A percentile compares a stretch with the other conserved stretches of the same genome.
Conservation (phyloP, 23 tunicate genomes). For the Styela clava region DNA sequence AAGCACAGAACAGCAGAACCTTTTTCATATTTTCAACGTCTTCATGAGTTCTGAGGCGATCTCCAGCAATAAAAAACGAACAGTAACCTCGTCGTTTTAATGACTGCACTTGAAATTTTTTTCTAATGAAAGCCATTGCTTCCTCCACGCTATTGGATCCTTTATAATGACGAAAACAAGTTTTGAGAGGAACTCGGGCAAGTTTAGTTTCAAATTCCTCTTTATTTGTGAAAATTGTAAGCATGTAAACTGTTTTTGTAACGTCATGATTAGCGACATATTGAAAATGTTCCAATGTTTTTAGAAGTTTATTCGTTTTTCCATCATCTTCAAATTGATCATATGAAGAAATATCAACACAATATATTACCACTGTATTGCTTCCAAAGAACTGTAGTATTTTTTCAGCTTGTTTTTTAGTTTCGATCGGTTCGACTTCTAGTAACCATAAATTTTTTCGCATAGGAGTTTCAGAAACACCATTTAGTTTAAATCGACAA, state of each 20-base stretch:
- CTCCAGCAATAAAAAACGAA: not conserved
- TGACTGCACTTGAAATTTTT: not conserved
- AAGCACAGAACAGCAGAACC: not conserved
- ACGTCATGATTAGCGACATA: not conserved
- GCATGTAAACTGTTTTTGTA: not conserved
- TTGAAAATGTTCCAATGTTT: not conserved
- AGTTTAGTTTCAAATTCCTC: constrained; percentile 8
- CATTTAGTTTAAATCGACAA: constrained; percentile 18
- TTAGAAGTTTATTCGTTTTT: not conserved
- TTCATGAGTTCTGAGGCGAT: not conserved
- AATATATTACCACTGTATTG: constrained; percentile 15
- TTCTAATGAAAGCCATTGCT: not conserved
- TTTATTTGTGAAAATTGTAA: not conserved
- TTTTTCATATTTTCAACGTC: not conserved
- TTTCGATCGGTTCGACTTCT: constrained; percentile 2
- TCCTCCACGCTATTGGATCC: not conserved
- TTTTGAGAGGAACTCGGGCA: not conserved
- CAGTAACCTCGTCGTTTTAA: not conserved
- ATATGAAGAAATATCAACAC: constrained; percentile 9
- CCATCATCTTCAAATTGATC: not conserved
- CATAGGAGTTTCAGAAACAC: constrained; percentile 8
- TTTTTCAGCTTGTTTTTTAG: not conserved
- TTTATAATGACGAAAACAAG: not conserved
- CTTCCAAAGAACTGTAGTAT: not conserved
- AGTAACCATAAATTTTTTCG: constrained; percentile 16